phyloP scores from a whole-genome alignment of 2,113 vertebrate species.

The Rissa tridactyla region DNA sequence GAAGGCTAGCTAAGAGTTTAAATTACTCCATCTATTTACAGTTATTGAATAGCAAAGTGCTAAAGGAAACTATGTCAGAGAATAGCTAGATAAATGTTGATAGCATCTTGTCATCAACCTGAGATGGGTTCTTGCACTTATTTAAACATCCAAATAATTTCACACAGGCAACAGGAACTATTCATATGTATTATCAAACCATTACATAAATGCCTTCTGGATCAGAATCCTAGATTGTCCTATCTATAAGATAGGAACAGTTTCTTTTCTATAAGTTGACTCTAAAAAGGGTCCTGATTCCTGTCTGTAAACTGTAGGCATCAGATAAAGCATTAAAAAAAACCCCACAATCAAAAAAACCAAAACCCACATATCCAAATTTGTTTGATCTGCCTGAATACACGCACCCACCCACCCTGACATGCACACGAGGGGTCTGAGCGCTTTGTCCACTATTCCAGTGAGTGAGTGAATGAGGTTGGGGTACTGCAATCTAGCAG shows the following conservation, averaged over 20 bases:
- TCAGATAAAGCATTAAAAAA: not conserved
- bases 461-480: not conserved
- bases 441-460: not conserved
- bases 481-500: not conserved
- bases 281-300: not conserved
- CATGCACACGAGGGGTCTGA: accelerated
- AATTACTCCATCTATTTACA: slow-evolving; percentile 13
- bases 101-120: not conserved
- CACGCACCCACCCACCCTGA: accelerated
- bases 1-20: not conserved
- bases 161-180: not conserved
- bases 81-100: not conserved
- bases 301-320: not conserved
- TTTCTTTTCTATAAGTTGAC: not conserved
- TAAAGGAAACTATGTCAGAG: not conserved
- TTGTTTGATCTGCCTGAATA: not conserved
- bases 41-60: not conserved
- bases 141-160: not conserved
- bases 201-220: not conserved
- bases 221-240: not conserved
- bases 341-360: not conserved
- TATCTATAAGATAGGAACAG: not conserved
- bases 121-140: not conserved
- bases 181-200: not conserved
- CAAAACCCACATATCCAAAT: not conserved